A percentile compares a stretch with the other conserved stretches of the same genome.
Evolutionary conservation across 2,113 vertebrate species (phyloP).

Genomic region (Gobiocypris rarus): DNA sequence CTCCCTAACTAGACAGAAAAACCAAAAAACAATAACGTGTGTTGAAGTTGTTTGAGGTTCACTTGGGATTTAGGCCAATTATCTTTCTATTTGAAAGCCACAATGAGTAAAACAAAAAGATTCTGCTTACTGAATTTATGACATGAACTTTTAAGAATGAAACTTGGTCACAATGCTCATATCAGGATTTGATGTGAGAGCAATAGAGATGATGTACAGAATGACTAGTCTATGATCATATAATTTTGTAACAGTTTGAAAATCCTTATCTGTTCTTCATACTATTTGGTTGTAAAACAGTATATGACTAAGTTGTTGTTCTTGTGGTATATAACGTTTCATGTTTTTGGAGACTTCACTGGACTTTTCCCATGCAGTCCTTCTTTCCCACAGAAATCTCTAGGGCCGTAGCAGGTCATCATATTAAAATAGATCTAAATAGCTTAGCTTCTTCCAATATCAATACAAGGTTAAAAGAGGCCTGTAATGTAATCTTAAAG

Average conservation of each 20-base stretch:
- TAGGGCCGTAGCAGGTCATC: not conserved
- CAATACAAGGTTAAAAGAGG: not conserved
- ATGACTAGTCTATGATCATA: not conserved
- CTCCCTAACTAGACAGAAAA: slow-evolving; percentile 27
- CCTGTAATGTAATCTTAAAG: not conserved
- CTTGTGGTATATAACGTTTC: not conserved
- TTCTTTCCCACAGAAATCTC: slow-evolving; percentile 36
- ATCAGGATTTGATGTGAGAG: not conserved
- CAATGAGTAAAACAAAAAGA: not conserved
- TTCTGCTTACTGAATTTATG: not conserved
- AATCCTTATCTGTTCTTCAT: not conserved
- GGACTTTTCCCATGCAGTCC: not conserved
- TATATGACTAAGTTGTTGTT: not conserved
- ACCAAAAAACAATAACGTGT: not conserved
- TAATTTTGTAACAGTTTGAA: not conserved
- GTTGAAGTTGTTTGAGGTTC: not conserved
- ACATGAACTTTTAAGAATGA: not conserved
- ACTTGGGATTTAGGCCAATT: not conserved
- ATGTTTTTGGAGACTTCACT: slow-evolving; percentile 11
- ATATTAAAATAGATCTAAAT: slow-evolving; percentile 6
- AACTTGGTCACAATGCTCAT: not conserved
- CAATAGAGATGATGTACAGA: not conserved
- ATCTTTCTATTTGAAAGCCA: not conserved
- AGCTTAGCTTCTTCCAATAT: not conserved
- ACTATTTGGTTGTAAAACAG: not conserved